Base-by-base conservation (phyloP, 1,140 invertebrate genomes). In the Drosophila setifemur region DNA sequence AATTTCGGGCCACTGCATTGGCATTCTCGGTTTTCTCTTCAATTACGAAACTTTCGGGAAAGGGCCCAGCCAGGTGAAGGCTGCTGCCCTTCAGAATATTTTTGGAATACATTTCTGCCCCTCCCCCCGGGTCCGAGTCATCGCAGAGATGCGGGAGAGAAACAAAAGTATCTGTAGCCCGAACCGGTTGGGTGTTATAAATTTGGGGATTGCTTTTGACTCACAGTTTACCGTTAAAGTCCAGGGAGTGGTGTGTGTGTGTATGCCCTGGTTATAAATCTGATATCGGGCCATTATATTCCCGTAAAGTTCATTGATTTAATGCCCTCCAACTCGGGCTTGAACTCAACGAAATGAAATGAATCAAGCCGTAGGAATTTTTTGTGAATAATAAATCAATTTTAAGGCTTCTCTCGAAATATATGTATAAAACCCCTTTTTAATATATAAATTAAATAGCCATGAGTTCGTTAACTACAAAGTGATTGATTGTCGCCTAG, bases 151-250 rank as follows among this genome's bases (percentile, higher is more conserved):
- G 12, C 19, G 37, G n/a, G 43, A 45, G 12, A 43, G 23, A 68
- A 48, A 37, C n/a, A 67, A 43, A 72, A 47, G 43, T 52, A 68
- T 75, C 33, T 61, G 53, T 19, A 47, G 35, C 54, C 55, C 8
- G 42, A 73, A 78, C 73, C 57, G 63, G 73, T 82, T 78, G 35
- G 35, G 35, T 57, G 67, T 42, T 64, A 81, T 76, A 68, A 82
- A 72, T 82, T 79, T 63, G 26, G 61, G 42, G 37, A 70, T 74
- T 47, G 54, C 18, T 49, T 72, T 77, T 81, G 77, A 77, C 42
- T 82, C 68, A 68, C 43, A 33, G 55, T 77, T 78, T 85, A 78
- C 78, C 79, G 78, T 85, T 82, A 82, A 70, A 69, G 55, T 31
- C 39, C 6, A 66, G 50, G 44, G 53, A n/a, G n/a, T n/a, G n/a